A percentile compares a stretch with the other conserved stretches of the same genome.
phyloP scores from a whole-genome alignment of 92 coral and sea anemone genomes.

The Isaurus tuberculatus region DNA sequence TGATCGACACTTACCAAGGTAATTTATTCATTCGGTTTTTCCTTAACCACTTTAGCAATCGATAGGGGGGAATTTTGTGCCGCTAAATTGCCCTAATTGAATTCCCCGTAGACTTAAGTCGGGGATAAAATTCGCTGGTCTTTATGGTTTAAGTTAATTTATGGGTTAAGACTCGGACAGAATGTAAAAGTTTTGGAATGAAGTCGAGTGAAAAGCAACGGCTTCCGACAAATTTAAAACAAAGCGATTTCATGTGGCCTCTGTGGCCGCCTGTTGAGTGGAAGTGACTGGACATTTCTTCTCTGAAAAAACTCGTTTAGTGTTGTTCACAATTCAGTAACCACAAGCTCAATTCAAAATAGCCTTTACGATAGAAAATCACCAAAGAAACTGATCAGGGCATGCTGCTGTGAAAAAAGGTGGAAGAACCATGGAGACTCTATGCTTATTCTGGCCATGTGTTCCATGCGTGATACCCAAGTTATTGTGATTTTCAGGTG shows the following conservation, averaged over 20 bases:
- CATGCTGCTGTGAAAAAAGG: conserved; percentile 34
- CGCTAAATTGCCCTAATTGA: conserved; percentile 45
- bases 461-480: conserved; percentile 33
- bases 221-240: conserved; percentile 29
- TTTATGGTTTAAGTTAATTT: background rate
- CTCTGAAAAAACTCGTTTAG: conserved; percentile 17
- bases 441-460: conserved; percentile 20
- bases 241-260: conserved; percentile 35
- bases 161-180: background rate
- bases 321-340: conserved; percentile 10
- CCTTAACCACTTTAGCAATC: conserved; percentile 40
- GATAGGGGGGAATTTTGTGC: conserved; percentile 41
- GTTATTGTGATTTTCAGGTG: conserved; percentile 40
- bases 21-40: conserved; percentile 46
- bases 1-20: conserved; percentile 34
- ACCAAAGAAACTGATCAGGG: conserved; percentile 35
- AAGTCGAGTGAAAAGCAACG: conserved; percentile 21
- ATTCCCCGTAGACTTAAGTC: conserved; percentile 29
- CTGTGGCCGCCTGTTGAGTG: conserved; percentile 37
- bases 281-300: background rate
- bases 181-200: conserved; percentile 2
- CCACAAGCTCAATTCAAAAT: conserved; percentile 32
- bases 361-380: conserved; percentile 32
- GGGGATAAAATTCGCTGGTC: background rate
- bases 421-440: background rate